These are phyloP conservation scores for Archaeoteleia sp. DNA, from an alignment of 2,888 invertebrate species.

Conservation along the genomic window DNA sequence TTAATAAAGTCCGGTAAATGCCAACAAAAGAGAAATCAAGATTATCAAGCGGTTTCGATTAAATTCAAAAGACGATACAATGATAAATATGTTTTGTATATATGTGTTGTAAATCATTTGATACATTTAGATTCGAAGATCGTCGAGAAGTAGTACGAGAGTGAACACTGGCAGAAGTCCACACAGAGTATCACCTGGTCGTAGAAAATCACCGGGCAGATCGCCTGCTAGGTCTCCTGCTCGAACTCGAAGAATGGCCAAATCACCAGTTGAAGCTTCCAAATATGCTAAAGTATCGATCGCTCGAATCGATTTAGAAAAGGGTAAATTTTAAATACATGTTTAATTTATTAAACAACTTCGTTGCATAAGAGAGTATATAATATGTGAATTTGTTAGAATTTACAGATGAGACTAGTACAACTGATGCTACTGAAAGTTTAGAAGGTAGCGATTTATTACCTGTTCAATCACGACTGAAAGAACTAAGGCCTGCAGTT, in stretches of 20 bases:
- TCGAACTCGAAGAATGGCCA: slow-evolving; percentile 34
- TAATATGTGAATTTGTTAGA: slow-evolving; percentile 13
- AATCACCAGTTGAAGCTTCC: slow-evolving; percentile 54
- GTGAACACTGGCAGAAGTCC: slow-evolving; percentile 61
- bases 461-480: slow-evolving; percentile 62
- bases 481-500: slow-evolving; percentile 57
- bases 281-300: slow-evolving; percentile 62
- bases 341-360: neutral
- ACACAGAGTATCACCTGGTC: slow-evolving; percentile 58
- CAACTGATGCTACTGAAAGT: slow-evolving; percentile 56
- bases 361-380: neutral
- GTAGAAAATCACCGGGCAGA: slow-evolving; percentile 50
- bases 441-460: slow-evolving; percentile 51
- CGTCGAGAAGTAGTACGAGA: slow-evolving; percentile 62
- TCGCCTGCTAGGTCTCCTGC: too few species aligned
- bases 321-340: slow-evolving; percentile 41
- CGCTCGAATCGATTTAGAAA: slow-evolving; percentile 59
- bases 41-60: too few species aligned
- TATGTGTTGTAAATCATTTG: too few species aligned
- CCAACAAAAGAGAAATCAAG: too few species aligned
- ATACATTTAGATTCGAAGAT: slow-evolving; percentile 54
- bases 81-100: too few species aligned
- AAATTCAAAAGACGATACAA: too few species aligned
- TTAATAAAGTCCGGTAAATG: too few species aligned
- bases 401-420: slow-evolving; percentile 51